Conservation (phyloP, 1,140 invertebrate species). For the honey bee (Apis mellifera) region DNA sequence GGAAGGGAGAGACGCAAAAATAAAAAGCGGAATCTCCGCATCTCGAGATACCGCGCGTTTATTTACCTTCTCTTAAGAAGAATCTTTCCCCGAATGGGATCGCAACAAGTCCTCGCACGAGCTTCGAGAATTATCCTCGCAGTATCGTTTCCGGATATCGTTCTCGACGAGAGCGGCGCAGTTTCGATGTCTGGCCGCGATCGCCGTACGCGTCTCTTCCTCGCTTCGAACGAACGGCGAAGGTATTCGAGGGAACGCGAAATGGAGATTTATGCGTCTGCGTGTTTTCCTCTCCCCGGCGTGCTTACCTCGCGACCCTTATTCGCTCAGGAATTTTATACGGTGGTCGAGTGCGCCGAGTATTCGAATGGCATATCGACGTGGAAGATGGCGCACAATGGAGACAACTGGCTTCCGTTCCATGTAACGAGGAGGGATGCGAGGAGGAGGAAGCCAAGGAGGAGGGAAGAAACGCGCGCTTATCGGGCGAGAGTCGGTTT, state of each 20-base stretch:
- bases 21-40: background rate
- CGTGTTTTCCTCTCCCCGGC: background rate
- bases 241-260: slow-evolving; percentile 25
- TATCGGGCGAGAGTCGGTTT: background rate
- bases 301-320: too few species aligned
- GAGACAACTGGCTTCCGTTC: slow-evolving; percentile 1
- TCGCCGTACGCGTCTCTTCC: background rate
- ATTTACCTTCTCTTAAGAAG: slow-evolving; percentile 12
- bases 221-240: background rate
- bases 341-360: background rate
- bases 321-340: background rate
- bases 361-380: background rate
- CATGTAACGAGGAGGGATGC: background rate
- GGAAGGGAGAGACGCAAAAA: too few species aligned
- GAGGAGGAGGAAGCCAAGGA: background rate
- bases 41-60: slow-evolving; percentile 1
- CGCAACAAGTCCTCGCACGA: background rate
- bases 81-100: background rate
- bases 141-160: background rate
- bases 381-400: background rate
- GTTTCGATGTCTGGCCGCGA: background rate
- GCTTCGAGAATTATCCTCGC: background rate
- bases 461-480: background rate
- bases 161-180: background rate
- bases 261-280: slow-evolving; percentile 3